Conservation (phyloP, 2,797 vertebrate species). For the Thamnophis elegans region DNA sequence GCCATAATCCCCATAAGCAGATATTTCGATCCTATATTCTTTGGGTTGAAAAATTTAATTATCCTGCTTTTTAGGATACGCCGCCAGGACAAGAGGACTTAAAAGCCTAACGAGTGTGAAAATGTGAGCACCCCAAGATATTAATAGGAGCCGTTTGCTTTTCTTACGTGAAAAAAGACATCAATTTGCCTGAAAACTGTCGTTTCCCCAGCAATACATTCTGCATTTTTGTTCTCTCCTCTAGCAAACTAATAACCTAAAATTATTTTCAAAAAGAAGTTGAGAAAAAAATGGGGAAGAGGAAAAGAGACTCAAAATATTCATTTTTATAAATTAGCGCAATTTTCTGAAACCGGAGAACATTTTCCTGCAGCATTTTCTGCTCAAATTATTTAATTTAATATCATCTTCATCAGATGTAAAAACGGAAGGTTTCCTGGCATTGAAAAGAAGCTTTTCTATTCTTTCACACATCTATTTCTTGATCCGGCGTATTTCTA, state of each 20-base stretch:
- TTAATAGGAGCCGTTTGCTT: not conserved
- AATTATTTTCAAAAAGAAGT: not conserved
- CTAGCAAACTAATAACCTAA: not conserved
- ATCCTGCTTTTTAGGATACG: not conserved
- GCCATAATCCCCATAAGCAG: not conserved
- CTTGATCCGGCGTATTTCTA: not conserved
- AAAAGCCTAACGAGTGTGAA: not conserved
- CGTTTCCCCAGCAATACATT: not conserved
- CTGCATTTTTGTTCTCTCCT: not conserved
- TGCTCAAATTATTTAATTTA: not conserved
- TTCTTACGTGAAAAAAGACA: not conserved
- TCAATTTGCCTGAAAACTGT: not conserved
- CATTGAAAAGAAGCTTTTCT: not conserved
- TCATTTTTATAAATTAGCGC: not conserved
- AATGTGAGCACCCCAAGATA: not conserved
- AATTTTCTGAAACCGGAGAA: not conserved
- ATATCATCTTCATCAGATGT: not conserved
- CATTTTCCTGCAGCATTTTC: not conserved
- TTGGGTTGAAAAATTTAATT: not conserved
- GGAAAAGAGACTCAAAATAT: not conserved
- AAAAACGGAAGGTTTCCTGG: not conserved
- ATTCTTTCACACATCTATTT: not conserved
- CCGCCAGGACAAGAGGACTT: not conserved
- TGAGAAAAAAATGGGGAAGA: not conserved
- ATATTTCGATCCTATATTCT: not conserved